These are phyloP conservation scores for Clinocottus analis DNA, from an alignment of 2,113 vertebrate species.

Conservation along the genomic window DNA sequence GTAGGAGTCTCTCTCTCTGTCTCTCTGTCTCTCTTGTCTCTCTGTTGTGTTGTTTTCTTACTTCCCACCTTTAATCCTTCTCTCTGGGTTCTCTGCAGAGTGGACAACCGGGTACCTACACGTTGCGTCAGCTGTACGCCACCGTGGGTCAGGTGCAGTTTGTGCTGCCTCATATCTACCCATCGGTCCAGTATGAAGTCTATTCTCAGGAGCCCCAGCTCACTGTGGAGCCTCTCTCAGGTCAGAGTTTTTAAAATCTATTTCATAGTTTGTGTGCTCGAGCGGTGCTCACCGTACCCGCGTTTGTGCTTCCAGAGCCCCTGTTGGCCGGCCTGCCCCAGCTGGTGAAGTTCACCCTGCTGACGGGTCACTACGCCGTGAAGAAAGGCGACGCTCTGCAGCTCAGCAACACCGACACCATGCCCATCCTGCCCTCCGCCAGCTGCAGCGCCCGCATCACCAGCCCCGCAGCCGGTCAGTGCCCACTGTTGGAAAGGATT, in stretches of 20 bases:
- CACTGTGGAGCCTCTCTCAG: conserved; percentile 91
- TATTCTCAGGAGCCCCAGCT: conserved; percentile 98
- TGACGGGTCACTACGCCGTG: conserved; percentile 92
- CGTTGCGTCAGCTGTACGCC: conserved; percentile 90
- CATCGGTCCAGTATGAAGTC: conserved; percentile 93
- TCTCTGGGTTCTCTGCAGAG: conserved; percentile 80
- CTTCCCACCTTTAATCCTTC: neutral
- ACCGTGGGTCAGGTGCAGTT: conserved; percentile 91
- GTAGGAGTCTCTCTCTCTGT: conserved; percentile 72
- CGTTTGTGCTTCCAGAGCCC: conserved; percentile 82
- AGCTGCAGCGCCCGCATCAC: conserved; percentile 87
- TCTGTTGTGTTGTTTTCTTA: neutral
- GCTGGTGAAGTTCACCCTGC: conserved; percentile 93
- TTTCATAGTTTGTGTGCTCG: neutral
- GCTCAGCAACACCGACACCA: conserved; percentile 91
- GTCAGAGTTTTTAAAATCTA: conserved; percentile 68
- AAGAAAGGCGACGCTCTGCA: conserved; percentile 94
- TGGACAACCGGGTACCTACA: conserved; percentile 92
- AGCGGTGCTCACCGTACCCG: neutral
- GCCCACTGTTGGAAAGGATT: neutral
- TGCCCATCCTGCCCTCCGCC: conserved; percentile 87
- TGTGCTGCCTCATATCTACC: conserved; percentile 93
- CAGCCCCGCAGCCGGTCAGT: conserved; percentile 84
- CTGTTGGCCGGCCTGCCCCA: conserved; percentile 97
- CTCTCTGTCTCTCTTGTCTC: neutral